phyloP scores from a whole-genome alignment of 1,140 invertebrate genomes.

The Teleogryllus occipitalis region DNA sequence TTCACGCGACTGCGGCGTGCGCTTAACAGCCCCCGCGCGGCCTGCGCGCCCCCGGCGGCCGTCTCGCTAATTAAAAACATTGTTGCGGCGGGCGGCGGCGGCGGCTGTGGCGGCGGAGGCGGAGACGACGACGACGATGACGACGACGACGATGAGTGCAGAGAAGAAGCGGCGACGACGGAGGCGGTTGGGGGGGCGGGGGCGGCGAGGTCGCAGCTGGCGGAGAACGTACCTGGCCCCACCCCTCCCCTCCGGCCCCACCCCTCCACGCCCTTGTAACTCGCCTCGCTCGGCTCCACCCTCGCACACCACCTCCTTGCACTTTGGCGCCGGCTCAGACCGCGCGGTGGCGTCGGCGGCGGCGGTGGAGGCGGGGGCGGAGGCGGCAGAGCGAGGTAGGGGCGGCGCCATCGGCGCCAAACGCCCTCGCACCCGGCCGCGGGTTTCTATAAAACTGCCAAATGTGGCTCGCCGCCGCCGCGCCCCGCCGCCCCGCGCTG shows the following conservation, averaged over 20 bases:
- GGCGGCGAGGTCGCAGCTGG: conserved; percentile 40
- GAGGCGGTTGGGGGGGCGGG: too few species aligned
- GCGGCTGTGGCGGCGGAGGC: background rate
- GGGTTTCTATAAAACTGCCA: conserved; percentile 6
- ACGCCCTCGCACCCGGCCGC: conserved; percentile 15
- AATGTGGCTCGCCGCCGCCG: conserved; percentile 26
- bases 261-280: too few species aligned
- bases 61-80: conserved; percentile 47
- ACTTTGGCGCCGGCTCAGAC: conserved; percentile 22
- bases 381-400: conserved; percentile 14
- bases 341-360: too few species aligned
- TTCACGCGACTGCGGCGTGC: conserved; percentile 9
- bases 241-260: conserved; percentile 23
- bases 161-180: too few species aligned
- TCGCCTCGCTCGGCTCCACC: too few species aligned
- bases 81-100: conserved; percentile 34
- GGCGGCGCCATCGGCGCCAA: conserved; percentile 18
- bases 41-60: conserved; percentile 35
- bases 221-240: background rate
- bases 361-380: conserved; percentile 6
- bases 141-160: too few species aligned
- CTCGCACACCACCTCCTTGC: background rate
- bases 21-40: conserved; percentile 22
- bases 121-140: too few species aligned
- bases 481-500: conserved; percentile 38